A percentile compares a stretch with the other conserved stretches of the same genome.
Evolutionary conservation across 2,888 invertebrate species (phyloP).

Genomic region (Osmoderma eremita): DNA sequence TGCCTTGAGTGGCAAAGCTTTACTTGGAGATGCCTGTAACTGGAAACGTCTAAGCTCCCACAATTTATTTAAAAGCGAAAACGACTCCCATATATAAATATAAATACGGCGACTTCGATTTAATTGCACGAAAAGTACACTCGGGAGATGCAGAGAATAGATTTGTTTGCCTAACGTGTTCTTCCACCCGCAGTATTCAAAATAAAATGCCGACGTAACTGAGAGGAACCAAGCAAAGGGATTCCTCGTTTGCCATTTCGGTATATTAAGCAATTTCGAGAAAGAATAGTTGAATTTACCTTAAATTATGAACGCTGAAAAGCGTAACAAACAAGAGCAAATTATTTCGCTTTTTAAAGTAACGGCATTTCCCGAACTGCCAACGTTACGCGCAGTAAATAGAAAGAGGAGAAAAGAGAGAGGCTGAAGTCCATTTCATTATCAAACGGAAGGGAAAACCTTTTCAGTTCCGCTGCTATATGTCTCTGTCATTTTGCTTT

Average conservation of each 20-base stretch:
- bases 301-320: constrained; percentile 30
- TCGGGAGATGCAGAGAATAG: no score
- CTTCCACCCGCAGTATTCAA: no score
- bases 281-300: constrained; percentile 30
- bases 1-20: no score
- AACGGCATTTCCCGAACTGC: constrained; percentile 33
- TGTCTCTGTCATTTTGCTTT: constrained; percentile 15
- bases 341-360: constrained; percentile 24
- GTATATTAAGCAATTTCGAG: constrained; percentile 28
- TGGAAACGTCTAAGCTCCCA: no score
- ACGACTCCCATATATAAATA: no score
- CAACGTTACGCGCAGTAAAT: constrained; percentile 34
- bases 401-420: constrained; percentile 4
- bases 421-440: constrained; percentile 27
- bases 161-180: no score
- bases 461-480: constrained; percentile 12
- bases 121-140: no score
- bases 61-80: no score
- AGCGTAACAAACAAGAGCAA: constrained; percentile 34
- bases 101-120: no score
- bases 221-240: background rate
- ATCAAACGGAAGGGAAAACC: constrained; percentile 31
- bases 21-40: no score
- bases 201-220: no score
- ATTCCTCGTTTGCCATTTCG: constrained; percentile 12